These are phyloP conservation scores for Mythimna lalbum DNA, from an alignment of 2,888 invertebrate species.

Conservation along the genomic window DNA sequence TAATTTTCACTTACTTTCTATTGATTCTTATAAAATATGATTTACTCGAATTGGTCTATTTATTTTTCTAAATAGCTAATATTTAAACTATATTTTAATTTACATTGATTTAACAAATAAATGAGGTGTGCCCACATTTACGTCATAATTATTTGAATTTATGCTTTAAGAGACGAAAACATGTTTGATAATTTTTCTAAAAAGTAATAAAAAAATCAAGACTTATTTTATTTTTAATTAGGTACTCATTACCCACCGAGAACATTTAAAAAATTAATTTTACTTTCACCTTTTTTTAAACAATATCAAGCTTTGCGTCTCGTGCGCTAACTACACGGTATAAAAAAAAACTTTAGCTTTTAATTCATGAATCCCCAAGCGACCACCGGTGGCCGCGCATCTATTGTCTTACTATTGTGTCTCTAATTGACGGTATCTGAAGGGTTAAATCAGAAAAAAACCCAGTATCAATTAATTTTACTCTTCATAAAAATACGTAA, in stretches of 20 bases:
- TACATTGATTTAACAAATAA: conserved; percentile 20
- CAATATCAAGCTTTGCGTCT: neutral
- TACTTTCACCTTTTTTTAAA: neutral
- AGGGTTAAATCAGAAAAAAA: too few species aligned
- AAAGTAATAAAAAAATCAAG: too few species aligned
- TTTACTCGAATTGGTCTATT: conserved; percentile 69
- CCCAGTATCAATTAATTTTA: neutral
- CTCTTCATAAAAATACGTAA: neutral
- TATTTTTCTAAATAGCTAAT: conserved; percentile 52
- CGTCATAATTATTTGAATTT: neutral
- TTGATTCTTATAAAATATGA: conserved; percentile 58
- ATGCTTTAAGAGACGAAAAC: neutral
- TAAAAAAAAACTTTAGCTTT: neutral
- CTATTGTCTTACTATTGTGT: too few species aligned
- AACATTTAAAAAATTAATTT: neutral
- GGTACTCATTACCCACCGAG: too few species aligned
- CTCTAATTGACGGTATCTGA: too few species aligned
- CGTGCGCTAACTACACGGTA: neutral
- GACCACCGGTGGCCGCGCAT: too few species aligned
- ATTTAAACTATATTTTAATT: conserved; percentile 41
- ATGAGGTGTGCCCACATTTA: conserved; percentile 28
- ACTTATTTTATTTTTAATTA: too few species aligned
- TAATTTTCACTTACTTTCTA: conserved; percentile 33
- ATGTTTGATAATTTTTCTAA: too few species aligned
- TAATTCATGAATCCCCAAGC: too few species aligned